phyloP scores from a whole-genome alignment of 1,140 invertebrate genomes.

The Drosophila repletoides region DNA sequence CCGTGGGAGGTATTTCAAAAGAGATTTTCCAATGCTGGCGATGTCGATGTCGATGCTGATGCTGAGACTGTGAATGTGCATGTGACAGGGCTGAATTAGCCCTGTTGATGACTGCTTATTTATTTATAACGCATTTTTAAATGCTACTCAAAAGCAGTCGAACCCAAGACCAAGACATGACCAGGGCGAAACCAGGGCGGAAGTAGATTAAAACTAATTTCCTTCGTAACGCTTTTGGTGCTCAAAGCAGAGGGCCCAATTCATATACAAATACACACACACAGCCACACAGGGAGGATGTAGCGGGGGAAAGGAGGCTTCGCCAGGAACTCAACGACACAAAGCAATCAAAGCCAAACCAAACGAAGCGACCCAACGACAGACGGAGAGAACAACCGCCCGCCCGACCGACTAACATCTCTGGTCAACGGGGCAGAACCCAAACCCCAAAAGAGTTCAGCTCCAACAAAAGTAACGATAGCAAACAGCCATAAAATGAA shows the following conservation, averaged over 20 bases:
- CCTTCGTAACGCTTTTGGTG: conserved; percentile 55
- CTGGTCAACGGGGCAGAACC: conserved; percentile 65
- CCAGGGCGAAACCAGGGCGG: conserved; percentile 34
- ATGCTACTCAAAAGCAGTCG: conserved; percentile 17
- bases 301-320: background rate
- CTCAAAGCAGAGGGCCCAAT: conserved; percentile 20
- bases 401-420: conserved; percentile 4
- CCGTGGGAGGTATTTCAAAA: conserved; percentile 26
- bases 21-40: conserved; percentile 57
- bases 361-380: conserved; percentile 52
- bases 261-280: conserved; percentile 6
- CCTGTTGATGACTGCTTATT: conserved; percentile 53
- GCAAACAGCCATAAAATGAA: conserved; percentile 66
- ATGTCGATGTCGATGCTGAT: too few relatives aligned
- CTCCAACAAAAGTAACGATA: conserved; percentile 25
- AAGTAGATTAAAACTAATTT: conserved; percentile 79
- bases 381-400: background rate
- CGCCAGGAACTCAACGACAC: conserved; percentile 50
- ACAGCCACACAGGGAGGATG: background rate
- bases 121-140: conserved; percentile 74
- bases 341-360: conserved; percentile 67
- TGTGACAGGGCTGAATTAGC: conserved; percentile 40
- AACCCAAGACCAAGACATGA: conserved; percentile 4
- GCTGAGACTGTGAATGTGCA: too few relatives aligned
- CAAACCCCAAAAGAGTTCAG: conserved; percentile 40